These are phyloP conservation scores for Pocillopora meandrina DNA, from an alignment of 92 coral and sea anemone genomes.

Conservation along the genomic window DNA sequence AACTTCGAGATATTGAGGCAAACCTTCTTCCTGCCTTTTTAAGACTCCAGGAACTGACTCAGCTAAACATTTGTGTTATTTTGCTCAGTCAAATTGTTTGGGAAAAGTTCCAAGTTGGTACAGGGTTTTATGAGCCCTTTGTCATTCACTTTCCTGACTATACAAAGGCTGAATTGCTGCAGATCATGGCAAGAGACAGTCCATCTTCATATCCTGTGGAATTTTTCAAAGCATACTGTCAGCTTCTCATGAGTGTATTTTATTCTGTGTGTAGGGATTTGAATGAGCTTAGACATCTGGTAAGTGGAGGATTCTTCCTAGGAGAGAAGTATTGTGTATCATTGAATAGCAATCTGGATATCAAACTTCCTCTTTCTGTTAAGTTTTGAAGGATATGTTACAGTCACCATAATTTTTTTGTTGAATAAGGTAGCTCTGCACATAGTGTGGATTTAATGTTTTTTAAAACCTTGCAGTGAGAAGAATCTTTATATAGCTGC, in stretches of 20 bases:
- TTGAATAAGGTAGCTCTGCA: not conserved
- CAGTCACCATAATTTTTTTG: too few species aligned
- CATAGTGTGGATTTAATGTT: not conserved
- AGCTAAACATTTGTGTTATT: slow-evolving; percentile 83
- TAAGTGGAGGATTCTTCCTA: slow-evolving; percentile 12
- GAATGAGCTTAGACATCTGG: slow-evolving; percentile 92
- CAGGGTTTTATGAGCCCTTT: slow-evolving; percentile 88
- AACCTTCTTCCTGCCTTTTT: slow-evolving; percentile 81
- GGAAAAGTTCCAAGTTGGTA: slow-evolving; percentile 92
- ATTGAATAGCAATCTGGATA: too few species aligned
- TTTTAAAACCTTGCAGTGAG: not conserved
- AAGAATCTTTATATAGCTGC: too few species aligned
- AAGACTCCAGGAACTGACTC: slow-evolving; percentile 83
- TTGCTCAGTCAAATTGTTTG: slow-evolving; percentile 86
- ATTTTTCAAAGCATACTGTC: slow-evolving; percentile 86
- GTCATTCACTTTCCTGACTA: slow-evolving; percentile 81
- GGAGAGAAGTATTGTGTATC: too few species aligned
- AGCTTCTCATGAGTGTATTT: slow-evolving; percentile 88
- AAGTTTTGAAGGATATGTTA: too few species aligned
- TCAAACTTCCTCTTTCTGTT: too few species aligned
- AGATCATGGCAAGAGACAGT: slow-evolving; percentile 82
- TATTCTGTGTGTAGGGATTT: slow-evolving; percentile 89
- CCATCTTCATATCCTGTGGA: slow-evolving; percentile 74
- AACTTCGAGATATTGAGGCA: slow-evolving; percentile 88
- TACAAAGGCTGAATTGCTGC: slow-evolving; percentile 75